Evolutionary conservation across 2,797 vertebrate genomes (phyloP), one percentile per base, ranked within the genome.

Genomic region (Syngnathus acus): DNA sequence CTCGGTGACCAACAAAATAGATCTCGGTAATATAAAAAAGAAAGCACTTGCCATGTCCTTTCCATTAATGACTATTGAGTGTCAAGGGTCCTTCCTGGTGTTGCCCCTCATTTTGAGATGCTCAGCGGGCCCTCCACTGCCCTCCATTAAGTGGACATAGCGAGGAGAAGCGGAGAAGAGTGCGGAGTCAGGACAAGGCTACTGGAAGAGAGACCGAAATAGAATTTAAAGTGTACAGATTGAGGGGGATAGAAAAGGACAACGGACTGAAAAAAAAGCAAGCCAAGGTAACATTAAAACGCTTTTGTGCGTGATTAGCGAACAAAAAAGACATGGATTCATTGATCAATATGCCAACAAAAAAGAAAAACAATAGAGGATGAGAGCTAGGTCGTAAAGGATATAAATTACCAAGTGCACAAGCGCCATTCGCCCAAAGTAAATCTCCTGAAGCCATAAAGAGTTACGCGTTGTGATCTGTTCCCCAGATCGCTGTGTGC

Each of bases 381-480:
- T 43, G 65, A 58, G 64, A 55, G 58, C 1, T 14, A 10, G 55
- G 62, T 73, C 38, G 13, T 80, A 78, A 76, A 80, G 70, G 70
- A 61, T 67, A 67, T 66, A 68, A 75, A 76, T 77, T 71, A 79
- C 58, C 51, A 62, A 72, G 62, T 47, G 58, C 64, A 47, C 19
- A 48, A 65, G 69, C 76, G 62, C 37, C 59, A 42, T 58, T 62
- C 4, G 40, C 54, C 19, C 43, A 76, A 66, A 84, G 74, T 79
- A 80, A 88, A 85, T 82, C 84, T 85, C 73, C 72, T 73, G 72
- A 72, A 75, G 64, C 73, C 74, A 78, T 86, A 81, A 84, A 86
- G 82, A 86, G 75, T 87, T 84, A 78, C 82, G 82, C 63, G 62
- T 81, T 82, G 81, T 86, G 83, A 89, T 85, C 85, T 82, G 74